Evolutionary conservation across 2,113 vertebrate species (phyloP), one percentile per base, ranked within the genome.

Genomic region (Holacanthus passer): DNA sequence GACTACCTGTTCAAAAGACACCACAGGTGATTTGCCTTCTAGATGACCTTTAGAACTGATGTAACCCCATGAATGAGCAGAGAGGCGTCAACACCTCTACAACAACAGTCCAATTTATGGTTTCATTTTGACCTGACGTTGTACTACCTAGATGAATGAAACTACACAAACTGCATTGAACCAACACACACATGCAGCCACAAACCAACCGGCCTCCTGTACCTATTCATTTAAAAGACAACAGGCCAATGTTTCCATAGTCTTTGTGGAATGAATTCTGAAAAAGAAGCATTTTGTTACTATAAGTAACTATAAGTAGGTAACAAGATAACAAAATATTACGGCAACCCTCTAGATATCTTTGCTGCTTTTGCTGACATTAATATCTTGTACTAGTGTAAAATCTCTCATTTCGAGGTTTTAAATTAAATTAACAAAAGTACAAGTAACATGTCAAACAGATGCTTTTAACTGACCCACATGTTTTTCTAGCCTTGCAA

Each of bases 71-170:
- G 22, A 58, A 79, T 66, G 31, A 70, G 56, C 64, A 16, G 53
- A 63, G 39, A 70, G 39, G 47, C 29, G 2, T 24, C 72, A 82
- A 29, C 9, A 45, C 31, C 47, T 80, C 63, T 24, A 63, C 27
- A 1, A 16, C 2, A 0, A 69, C 68, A 85, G 79, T 85, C 76
- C 73, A 66, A 31, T 20, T 43, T 39, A 48, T 77, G 1, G 75
- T 88, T 88, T 88, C 70, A 82, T 70, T 82, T 79, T 76, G 78
- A 89, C 83, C 87, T 75, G 83, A 84, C 41, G n/a, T 50, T 82
- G n/a, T 37, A 45, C 39, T 39, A 50, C 80, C 41, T 56, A 62
- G 56, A 91, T 31, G 7, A 83, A 73, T 7, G 16, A 72, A 72
- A 75, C 65, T 20, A 63, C 50, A 52, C 64, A 79, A 64, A 68